Percentiles rank a stretch among this genome's conserved stretches.
Conservation (phyloP, 2,888 invertebrate genomes). For the Apomyelois bistriatella region DNA sequence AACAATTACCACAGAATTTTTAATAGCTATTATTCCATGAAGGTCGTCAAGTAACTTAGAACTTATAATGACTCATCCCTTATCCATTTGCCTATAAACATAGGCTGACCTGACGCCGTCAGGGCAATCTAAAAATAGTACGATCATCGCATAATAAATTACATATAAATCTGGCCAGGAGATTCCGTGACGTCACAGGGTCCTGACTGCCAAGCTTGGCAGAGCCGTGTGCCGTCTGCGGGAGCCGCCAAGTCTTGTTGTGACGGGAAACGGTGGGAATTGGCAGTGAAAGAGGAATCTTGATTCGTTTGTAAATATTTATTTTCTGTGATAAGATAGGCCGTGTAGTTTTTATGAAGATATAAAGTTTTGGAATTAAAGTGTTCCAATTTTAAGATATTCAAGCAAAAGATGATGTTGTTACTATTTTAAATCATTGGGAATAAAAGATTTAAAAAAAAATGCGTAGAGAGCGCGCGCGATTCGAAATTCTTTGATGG, state of each 20-base stretch:
- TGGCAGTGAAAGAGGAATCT: neutral
- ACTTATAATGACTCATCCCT: neutral
- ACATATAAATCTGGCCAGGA: slow-evolving; percentile 31
- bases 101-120: neutral
- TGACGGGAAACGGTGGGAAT: slow-evolving; percentile 33
- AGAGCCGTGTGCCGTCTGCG: slow-evolving; percentile 38
- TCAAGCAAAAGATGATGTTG: too few relatives aligned
- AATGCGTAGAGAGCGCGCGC: too few relatives aligned
- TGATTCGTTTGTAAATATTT: neutral
- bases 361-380: too few relatives aligned
- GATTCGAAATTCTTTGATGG: too few relatives aligned
- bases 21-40: too few relatives aligned
- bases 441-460: too few relatives aligned
- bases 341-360: too few relatives aligned
- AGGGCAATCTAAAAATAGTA: slow-evolving; percentile 19
- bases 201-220: slow-evolving; percentile 56
- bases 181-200: slow-evolving; percentile 46
- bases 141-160: neutral
- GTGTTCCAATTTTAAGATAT: too few relatives aligned
- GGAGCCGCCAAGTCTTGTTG: slow-evolving; percentile 47
- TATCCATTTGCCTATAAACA: neutral
- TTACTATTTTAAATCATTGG: too few relatives aligned
- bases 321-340: too few relatives aligned
- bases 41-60: neutral
- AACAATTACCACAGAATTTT: too few relatives aligned